Percentiles rank a stretch among this genome's conserved stretches.
phyloP scores from a whole-genome alignment of 2,888 invertebrate genomes.

The Chydorus sphaericus region DNA sequence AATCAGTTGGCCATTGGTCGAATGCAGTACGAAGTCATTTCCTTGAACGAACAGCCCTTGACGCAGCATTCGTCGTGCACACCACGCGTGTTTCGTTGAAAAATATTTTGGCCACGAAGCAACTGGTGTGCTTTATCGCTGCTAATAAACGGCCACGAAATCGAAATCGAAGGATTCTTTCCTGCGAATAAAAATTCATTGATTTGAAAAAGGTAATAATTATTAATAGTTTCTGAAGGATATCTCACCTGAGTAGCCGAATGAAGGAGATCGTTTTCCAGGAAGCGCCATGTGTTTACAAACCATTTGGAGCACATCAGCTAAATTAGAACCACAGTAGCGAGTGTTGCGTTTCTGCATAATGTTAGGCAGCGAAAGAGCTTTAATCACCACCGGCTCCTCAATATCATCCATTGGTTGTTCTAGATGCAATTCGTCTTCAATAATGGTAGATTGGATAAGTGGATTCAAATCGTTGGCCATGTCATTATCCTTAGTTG shows the following conservation, averaged over 20 bases:
- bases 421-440: background rate
- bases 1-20: too few species aligned
- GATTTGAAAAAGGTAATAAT: too few species aligned
- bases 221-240: too few species aligned
- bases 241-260: too few species aligned
- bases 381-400: background rate
- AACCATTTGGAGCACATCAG: slow-evolving; percentile 27
- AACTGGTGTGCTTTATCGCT: slow-evolving; percentile 8
- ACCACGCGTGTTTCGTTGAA: slow-evolving; percentile 24
- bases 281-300: slow-evolving; percentile 26
- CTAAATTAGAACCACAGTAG: slow-evolving; percentile 30
- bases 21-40: slow-evolving; percentile 29
- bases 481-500: background rate
- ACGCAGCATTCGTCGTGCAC: slow-evolving; percentile 34
- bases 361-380: background rate
- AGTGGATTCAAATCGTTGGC: background rate
- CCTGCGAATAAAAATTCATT: too few species aligned
- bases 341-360: slow-evolving; percentile 17
- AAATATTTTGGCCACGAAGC: background rate
- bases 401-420: too few species aligned
- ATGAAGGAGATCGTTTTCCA: slow-evolving; percentile 24
- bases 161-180: too few species aligned
- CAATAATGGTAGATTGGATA: background rate
- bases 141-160: slow-evolving; percentile 18
- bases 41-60: slow-evolving; percentile 29